Conservation (phyloP, 2,797 vertebrate species). For the Craterocephalus amniculus region DNA sequence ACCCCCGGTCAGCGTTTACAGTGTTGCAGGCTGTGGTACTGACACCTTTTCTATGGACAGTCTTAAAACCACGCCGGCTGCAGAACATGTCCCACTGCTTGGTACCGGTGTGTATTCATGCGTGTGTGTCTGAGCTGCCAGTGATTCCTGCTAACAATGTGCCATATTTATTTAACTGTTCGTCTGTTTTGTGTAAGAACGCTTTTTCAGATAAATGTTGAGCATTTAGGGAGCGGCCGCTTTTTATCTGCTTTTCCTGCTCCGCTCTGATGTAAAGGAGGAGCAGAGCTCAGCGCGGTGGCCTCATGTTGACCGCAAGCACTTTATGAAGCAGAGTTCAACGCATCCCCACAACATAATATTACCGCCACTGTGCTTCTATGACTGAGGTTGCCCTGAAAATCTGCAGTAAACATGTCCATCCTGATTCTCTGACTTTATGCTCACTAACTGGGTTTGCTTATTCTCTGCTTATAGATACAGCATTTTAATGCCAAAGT, state of each 20-base stretch:
- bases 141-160: slow-evolving; percentile 65
- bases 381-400: background rate
- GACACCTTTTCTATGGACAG: slow-evolving; percentile 80
- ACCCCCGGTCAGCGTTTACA: slow-evolving; percentile 70
- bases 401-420: no score
- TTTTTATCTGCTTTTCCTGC: slow-evolving; percentile 29
- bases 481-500: no score
- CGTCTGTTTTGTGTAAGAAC: slow-evolving; percentile 58
- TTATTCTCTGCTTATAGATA: no score
- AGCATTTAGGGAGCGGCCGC: slow-evolving; percentile 53
- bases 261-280: background rate
- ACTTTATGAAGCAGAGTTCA: background rate
- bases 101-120: slow-evolving; percentile 50
- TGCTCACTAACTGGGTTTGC: no score
- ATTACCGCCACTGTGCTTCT: background rate
- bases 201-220: slow-evolving; percentile 84
- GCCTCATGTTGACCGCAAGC: background rate
- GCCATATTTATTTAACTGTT: slow-evolving; percentile 58
- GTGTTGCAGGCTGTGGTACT: slow-evolving; percentile 71
- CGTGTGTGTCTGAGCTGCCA: slow-evolving; percentile 50
- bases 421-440: no score
- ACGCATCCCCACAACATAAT: background rate
- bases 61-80: slow-evolving; percentile 63
- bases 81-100: slow-evolving; percentile 49
- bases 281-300: background rate